Percentiles rank a stretch among this genome's conserved stretches.
phyloP scores from a whole-genome alignment of 2,797 vertebrate species.

The Megaceryle alcyon region DNA sequence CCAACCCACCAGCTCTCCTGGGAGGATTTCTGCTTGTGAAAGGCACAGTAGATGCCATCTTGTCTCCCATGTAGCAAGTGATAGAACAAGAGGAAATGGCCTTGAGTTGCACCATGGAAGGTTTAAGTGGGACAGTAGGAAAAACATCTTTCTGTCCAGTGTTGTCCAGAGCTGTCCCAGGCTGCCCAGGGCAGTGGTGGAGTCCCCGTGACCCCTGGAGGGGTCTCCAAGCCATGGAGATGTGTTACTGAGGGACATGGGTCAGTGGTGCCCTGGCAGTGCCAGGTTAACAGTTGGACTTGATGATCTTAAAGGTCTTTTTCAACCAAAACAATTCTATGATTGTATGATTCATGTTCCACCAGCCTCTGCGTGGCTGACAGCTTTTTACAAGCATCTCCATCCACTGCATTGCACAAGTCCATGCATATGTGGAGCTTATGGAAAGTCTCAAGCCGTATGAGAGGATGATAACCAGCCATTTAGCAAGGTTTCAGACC shows the following conservation, averaged over 20 bases:
- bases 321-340: neutral
- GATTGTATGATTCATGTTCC: neutral
- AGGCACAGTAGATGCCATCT: neutral
- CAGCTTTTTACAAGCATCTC: neutral
- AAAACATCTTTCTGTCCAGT: no score
- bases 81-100: no score
- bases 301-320: neutral
- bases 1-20: neutral
- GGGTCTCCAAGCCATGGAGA: no score
- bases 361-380: accelerated
- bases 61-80: no score
- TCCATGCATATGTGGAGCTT: neutral
- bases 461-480: neutral
- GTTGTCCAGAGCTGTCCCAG: no score
- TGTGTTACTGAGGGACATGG: no score
- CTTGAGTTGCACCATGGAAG: no score
- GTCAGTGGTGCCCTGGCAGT: no score
- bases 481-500: neutral
- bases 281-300: no score
- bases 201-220: no score
- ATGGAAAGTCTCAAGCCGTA: neutral
- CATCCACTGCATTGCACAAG: neutral
- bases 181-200: no score
- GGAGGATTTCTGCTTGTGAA: neutral
- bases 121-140: no score